Conservation (phyloP, 2,888 invertebrate species). For the Prosopocoilus inquinatus region DNA sequence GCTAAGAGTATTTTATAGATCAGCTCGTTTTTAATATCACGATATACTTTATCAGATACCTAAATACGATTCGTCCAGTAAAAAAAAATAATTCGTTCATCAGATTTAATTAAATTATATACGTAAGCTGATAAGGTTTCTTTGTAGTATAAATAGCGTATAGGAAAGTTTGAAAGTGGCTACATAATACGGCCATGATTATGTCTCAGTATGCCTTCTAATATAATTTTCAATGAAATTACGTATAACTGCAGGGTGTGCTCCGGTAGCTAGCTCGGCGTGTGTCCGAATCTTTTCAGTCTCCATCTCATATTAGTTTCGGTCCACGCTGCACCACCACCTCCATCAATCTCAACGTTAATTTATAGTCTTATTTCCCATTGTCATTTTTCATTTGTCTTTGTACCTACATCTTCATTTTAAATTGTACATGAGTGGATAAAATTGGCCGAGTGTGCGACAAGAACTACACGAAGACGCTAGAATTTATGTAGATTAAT, state of each 20-base stretch:
- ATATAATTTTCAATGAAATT: slow-evolving; percentile 30
- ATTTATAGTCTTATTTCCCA: slow-evolving; percentile 48
- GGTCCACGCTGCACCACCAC: slow-evolving; percentile 35
- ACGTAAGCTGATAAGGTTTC: slow-evolving; percentile 9
- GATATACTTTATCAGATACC: too few species aligned
- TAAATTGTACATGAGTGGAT: slow-evolving; percentile 33
- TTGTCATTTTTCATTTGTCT: slow-evolving; percentile 41
- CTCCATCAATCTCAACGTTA: slow-evolving; percentile 46
- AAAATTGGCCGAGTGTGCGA: slow-evolving; percentile 30
- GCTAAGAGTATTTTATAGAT: too few species aligned
- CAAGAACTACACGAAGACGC: slow-evolving; percentile 33
- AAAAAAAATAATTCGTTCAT: too few species aligned
- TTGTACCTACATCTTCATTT: slow-evolving; percentile 39
- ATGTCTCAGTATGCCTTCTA: slow-evolving; percentile 32
- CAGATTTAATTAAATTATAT: slow-evolving; percentile 2
- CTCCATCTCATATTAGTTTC: slow-evolving; percentile 38
- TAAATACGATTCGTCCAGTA: too few species aligned
- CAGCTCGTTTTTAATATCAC: too few species aligned
- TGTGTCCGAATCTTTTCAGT: slow-evolving; percentile 21
- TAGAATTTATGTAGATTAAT: slow-evolving; percentile 34
- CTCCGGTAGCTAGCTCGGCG: slow-evolving; percentile 26
- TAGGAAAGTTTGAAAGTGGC: slow-evolving; percentile 12
- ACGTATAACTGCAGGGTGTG: slow-evolving; percentile 32
- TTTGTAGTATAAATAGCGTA: slow-evolving; percentile 7
- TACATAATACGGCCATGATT: slow-evolving; percentile 29